Evolutionary conservation across 35 echinoderm and acorn worm species (phyloP).

Genomic region (Holothuria glaberrima): DNA sequence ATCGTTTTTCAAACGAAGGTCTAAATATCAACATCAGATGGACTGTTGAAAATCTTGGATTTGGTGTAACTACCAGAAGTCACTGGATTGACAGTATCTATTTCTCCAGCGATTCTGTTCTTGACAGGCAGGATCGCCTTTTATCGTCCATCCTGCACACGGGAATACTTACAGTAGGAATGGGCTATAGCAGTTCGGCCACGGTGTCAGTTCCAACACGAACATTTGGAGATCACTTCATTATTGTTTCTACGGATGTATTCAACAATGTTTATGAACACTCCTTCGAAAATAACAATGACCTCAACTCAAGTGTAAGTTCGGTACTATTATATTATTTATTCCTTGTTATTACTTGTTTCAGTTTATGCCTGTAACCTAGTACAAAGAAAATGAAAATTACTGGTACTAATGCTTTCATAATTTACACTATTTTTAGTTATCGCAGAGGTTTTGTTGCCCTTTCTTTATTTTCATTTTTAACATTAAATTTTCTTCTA

Average conservation of each 20-base stretch:
- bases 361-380: too few species aligned
- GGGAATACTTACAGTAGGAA: constrained; percentile 17
- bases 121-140: constrained; percentile 25
- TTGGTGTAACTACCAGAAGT: constrained; percentile 14
- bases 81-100: constrained; percentile 29
- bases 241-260: constrained; percentile 35
- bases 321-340: neutral
- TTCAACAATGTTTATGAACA: constrained; percentile 16
- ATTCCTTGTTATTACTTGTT: neutral
- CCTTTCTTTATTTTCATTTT: too few species aligned
- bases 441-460: too few species aligned
- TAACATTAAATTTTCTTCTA: too few species aligned
- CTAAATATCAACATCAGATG: constrained; percentile 28
- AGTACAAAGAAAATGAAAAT: too few species aligned
- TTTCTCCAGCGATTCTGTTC: constrained; percentile 12
- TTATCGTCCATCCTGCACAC: neutral
- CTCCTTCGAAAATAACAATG: constrained; percentile 45
- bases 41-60: constrained; percentile 28
- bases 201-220: constrained; percentile 8
- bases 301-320: constrained; percentile 5
- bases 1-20: neutral
- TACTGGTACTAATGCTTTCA: too few species aligned
- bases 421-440: too few species aligned
- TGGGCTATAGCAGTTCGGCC: constrained; percentile 17
- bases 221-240: neutral